Evolutionary conservation across 2,113 vertebrate species (phyloP), one percentile per base, ranked within the genome.

Genomic region (Dromas ardeola): DNA sequence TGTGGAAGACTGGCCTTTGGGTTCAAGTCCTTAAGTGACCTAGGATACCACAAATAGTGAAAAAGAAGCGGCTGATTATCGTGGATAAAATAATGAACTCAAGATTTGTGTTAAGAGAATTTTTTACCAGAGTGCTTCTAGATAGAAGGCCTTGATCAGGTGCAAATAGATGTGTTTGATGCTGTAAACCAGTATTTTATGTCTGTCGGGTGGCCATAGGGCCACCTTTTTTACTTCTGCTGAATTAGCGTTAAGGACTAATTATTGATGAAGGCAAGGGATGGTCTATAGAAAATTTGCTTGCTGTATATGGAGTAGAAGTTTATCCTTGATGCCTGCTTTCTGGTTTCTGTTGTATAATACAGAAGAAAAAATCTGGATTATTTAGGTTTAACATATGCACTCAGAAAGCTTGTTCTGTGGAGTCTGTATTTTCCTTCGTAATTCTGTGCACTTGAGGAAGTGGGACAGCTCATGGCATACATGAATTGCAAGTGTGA

Each of bases 131-230:
- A 42, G 8, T 55, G 3, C 14, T 73, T 77, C 26, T 59, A 2
- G 0, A 4, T 18, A 70, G 36, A 66, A 93, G 13, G n/a, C 29
- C 30, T 38, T n/a, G 21, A 59, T 47, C 12, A 21, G 14, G 15
- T 86, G 36, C 16, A 56, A 45, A 58, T 22, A 32, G 11, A 11
- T 85, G 8, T 34, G 49, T 84, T 66, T 50, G 13, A 20, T 86
- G n/a, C 2, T 3, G 5, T 71, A 59, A 89, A 40, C 2, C 5
- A 30, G 13, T 71, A 20, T 52, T 71, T 86, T 23, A 5, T 69
- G 8, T 47, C 19, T 65, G 16, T 84, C 0, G 0, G 5, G 16
- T 77, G n/a, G 26, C 40, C 5, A 2, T 8, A 62, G 15, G 27
- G 8, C 16, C 7, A 15, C 11, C 0, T 79, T 74, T 55, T 69